Evolutionary conservation across 1,140 invertebrate species (phyloP).

Genomic region (Drosophila sp.): DNA sequence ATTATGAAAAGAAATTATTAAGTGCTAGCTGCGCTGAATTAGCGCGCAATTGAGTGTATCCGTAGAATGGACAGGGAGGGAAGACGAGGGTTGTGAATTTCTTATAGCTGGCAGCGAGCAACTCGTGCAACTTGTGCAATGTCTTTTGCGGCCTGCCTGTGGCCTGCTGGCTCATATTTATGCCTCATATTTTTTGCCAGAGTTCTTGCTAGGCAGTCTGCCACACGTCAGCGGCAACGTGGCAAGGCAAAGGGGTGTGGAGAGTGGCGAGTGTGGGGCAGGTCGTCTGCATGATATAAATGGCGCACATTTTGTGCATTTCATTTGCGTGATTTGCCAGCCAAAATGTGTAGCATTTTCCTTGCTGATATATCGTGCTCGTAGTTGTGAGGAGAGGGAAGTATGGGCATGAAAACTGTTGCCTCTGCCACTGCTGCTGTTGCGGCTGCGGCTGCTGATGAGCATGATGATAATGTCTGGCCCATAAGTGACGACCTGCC

Average conservation of each 20-base stretch:
- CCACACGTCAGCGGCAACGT: slow-evolving; percentile 42
- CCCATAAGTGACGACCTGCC: slow-evolving; percentile 45
- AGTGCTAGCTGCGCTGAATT: slow-evolving; percentile 82
- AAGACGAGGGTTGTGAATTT: slow-evolving; percentile 3
- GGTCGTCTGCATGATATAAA: slow-evolving; percentile 69
- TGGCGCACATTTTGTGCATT: slow-evolving; percentile 81
- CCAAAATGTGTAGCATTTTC: slow-evolving; percentile 75
- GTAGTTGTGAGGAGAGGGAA: background rate
- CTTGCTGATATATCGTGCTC: slow-evolving; percentile 41
- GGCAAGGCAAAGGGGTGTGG: background rate
- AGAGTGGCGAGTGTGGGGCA: background rate
- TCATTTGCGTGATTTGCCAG: slow-evolving; percentile 81
- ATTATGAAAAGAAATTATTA: slow-evolving; percentile 83
- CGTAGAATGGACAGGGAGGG: background rate
- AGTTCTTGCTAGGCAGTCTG: slow-evolving; percentile 55
- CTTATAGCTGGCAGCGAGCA: slow-evolving; percentile 16
- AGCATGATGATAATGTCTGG: slow-evolving; percentile 58
- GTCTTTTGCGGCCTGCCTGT: slow-evolving; percentile 59
- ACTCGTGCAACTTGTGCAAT: slow-evolving; percentile 54
- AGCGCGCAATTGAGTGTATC: slow-evolving; percentile 80
- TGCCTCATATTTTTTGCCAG: slow-evolving; percentile 57
- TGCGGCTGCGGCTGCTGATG: slow-evolving; percentile 45
- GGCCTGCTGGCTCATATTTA: slow-evolving; percentile 73
- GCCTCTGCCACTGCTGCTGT: slow-evolving; percentile 37
- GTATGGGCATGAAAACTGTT: slow-evolving; percentile 14